A percentile compares a stretch with the other conserved stretches of the same genome.
phyloP scores from a whole-genome alignment of 2,888 invertebrate genomes.

The Caenorhabditis sp. region DNA sequence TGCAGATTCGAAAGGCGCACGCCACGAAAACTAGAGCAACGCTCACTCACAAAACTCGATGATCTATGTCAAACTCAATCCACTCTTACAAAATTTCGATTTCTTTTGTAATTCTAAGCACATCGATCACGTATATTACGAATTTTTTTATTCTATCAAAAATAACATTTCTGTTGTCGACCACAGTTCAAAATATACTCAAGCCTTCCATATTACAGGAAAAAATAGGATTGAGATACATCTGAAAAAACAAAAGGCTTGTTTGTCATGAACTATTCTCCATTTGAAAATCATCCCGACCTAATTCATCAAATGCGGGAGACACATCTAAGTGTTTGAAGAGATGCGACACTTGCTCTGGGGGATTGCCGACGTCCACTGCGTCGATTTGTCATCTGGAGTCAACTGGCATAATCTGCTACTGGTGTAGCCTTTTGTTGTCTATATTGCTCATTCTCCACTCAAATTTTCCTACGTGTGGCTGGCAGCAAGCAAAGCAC shows the following conservation, averaged over 20 bases:
- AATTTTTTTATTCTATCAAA: too few species aligned
- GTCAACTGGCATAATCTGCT: slow-evolving; percentile 63
- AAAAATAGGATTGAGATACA: too few species aligned
- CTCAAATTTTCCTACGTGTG: slow-evolving; percentile 33
- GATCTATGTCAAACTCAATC: too few species aligned
- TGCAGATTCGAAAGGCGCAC: background rate
- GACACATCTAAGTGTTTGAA: slow-evolving; percentile 58
- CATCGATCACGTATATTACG: too few species aligned
- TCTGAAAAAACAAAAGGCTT: slow-evolving; percentile 13
- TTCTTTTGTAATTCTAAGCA: too few species aligned
- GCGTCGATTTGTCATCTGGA: slow-evolving; percentile 61
- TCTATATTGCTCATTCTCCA: slow-evolving; percentile 5
- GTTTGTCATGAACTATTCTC: slow-evolving; percentile 11
- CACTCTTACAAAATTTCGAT: too few species aligned
- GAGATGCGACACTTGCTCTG: slow-evolving; percentile 52
- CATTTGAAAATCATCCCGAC: slow-evolving; percentile 20
- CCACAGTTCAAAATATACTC: too few species aligned
- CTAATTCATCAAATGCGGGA: slow-evolving; percentile 58
- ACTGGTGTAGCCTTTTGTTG: slow-evolving; percentile 42
- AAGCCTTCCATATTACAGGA: too few species aligned
- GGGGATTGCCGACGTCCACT: slow-evolving; percentile 56
- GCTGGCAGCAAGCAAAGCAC: slow-evolving; percentile 4
- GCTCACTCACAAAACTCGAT: too few species aligned
- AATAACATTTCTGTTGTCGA: too few species aligned
- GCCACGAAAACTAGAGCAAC: too few species aligned